These are phyloP conservation scores for Neocrepidodera transversa DNA, from an alignment of 2,888 invertebrate genomes.

Conservation along the genomic window DNA sequence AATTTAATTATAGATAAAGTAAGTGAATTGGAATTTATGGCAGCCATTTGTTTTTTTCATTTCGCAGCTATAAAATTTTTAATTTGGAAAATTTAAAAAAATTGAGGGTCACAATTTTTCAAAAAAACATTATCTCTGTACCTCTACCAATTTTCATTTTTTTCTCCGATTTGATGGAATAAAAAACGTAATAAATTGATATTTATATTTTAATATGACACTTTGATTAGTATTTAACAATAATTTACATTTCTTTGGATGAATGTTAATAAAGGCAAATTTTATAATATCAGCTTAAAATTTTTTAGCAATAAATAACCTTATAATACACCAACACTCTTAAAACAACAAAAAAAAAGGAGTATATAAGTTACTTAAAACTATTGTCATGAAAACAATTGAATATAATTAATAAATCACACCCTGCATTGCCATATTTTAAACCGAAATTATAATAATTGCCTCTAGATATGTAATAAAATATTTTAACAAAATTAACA, in stretches of 20 bases:
- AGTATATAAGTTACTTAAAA: not conserved
- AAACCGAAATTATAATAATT: conserved; percentile 21
- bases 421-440: too few species aligned
- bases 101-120: too few species aligned
- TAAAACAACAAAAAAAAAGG: not conserved
- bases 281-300: conserved; percentile 1
- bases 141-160: too few species aligned
- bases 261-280: conserved; percentile 20
- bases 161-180: too few species aligned
- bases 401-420: too few species aligned
- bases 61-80: too few species aligned
- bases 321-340: not conserved
- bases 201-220: conserved; percentile 36
- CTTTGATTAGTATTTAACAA: conserved; percentile 39
- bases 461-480: conserved; percentile 35
- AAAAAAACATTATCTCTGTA: too few species aligned
- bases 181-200: too few species aligned
- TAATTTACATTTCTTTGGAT: conserved; percentile 40
- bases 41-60: too few species aligned
- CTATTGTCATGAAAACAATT: not conserved
- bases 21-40: too few species aligned
- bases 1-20: too few species aligned
- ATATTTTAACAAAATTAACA: conserved; percentile 31
- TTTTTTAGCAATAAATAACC: not conserved
- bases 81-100: too few species aligned